Conservation (phyloP, 2,113 vertebrate species). For the Miniopterus natalensis region DNA sequence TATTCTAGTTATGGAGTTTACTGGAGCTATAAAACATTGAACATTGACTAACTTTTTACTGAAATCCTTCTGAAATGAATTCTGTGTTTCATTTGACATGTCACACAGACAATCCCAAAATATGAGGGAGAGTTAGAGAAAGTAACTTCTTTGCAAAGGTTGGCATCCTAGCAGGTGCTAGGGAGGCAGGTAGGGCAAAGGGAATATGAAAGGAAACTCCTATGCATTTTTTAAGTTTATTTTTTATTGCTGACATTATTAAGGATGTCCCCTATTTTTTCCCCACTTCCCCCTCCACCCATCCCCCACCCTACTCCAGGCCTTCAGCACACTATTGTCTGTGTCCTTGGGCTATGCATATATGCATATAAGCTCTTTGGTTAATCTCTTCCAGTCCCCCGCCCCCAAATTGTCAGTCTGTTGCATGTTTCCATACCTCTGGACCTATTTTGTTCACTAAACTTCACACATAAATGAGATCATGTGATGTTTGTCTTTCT, state of each 20-base stretch:
- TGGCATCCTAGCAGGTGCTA: background rate
- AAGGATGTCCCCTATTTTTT: no score
- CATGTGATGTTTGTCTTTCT: no score
- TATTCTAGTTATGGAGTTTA: background rate
- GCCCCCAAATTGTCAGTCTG: no score
- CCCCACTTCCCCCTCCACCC: no score
- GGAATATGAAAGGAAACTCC: background rate
- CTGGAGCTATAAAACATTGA: background rate
- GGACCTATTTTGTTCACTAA: no score
- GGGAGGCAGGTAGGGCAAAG: background rate
- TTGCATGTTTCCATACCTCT: no score
- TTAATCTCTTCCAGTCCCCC: no score
- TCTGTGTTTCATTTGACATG: background rate
- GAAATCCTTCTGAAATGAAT: slow-evolving; percentile 22
- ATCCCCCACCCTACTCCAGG: no score
- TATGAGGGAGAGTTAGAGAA: background rate
- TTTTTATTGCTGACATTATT: background rate
- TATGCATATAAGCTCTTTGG: no score
- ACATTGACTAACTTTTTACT: background rate
- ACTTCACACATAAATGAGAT: no score
- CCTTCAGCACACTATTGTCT: no score
- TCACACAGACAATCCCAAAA: background rate
- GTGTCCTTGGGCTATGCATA: no score
- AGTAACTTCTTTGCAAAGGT: background rate
- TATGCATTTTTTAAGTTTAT: background rate